Evolutionary conservation across 1,140 invertebrate genomes (phyloP).

Genomic region (Rhizoglyphus robini): DNA sequence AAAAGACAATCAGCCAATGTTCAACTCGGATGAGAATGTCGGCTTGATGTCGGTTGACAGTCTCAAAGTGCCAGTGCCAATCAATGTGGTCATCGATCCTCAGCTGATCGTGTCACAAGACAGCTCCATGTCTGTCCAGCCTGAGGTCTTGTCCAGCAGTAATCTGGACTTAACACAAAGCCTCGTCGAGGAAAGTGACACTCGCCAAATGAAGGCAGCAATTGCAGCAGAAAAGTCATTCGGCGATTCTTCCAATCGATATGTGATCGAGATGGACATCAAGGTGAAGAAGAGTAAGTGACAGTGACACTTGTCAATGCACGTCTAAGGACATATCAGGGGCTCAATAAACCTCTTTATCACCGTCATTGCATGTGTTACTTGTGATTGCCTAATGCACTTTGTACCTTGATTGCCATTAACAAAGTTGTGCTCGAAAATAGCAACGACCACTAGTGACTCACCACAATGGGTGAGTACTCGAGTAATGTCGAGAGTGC

Average conservation of each 20-base stretch:
- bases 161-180: not conserved
- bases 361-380: too few relatives aligned
- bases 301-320: too few relatives aligned
- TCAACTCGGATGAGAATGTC: not conserved
- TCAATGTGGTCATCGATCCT: not conserved
- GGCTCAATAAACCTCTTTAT: too few relatives aligned
- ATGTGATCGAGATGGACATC: constrained; percentile 1
- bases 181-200: not conserved
- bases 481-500: too few relatives aligned
- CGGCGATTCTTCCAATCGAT: not conserved
- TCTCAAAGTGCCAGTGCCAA: not conserved
- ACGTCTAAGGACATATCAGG: too few relatives aligned
- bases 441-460: too few relatives aligned
- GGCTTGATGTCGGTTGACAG: not conserved
- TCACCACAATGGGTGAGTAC: too few relatives aligned
- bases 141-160: not conserved
- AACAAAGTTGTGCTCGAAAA: too few relatives aligned
- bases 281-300: constrained; percentile 1
- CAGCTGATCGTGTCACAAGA: not conserved
- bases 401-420: too few relatives aligned
- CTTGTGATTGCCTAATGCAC: too few relatives aligned
- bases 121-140: too few relatives aligned
- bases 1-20: not conserved
- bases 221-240: not conserved
- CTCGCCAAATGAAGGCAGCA: not conserved